Percentiles rank a stretch among this genome's conserved stretches.
Evolutionary conservation across 1,140 invertebrate genomes (phyloP).

Genomic region (Ips nitidus): DNA sequence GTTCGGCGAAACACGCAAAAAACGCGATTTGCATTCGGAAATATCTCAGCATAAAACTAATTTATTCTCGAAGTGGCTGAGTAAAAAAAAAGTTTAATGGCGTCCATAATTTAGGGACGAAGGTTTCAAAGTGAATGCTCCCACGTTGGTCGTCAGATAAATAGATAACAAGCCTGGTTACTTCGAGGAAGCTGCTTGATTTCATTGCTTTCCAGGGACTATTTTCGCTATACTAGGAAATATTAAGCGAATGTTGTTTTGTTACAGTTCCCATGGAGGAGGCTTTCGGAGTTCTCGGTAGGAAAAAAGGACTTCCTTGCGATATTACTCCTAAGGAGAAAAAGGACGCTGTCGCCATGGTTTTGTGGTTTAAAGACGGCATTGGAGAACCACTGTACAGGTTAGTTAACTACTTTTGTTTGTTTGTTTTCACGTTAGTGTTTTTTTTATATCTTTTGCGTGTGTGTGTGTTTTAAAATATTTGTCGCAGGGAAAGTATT

Average conservation of each 20-base stretch:
- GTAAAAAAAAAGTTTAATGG: conserved; percentile 32
- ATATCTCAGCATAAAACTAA: conserved; percentile 31
- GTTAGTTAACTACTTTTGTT: conserved; percentile 54
- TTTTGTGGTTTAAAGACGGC: conserved; percentile 83
- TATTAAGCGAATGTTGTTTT: conserved; percentile 2
- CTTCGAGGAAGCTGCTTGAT: conserved; percentile 31
- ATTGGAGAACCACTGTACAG: conserved; percentile 83
- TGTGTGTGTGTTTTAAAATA: background rate
- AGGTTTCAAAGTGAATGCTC: conserved; percentile 28
- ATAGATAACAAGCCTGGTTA: conserved; percentile 34
- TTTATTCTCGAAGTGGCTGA: conserved; percentile 30
- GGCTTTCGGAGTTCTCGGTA: conserved; percentile 76
- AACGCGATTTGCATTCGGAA: conserved; percentile 33
- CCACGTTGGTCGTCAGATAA: conserved; percentile 28
- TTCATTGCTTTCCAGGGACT: conserved; percentile 23
- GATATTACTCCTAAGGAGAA: conserved; percentile 75
- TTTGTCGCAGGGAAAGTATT: no score
- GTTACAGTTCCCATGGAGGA: conserved; percentile 75
- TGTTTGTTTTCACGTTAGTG: background rate
- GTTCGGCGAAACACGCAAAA: conserved; percentile 25
- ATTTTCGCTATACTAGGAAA: conserved; percentile 10
- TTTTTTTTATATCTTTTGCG: background rate
- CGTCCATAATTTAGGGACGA: conserved; percentile 20
- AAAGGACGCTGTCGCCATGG: conserved; percentile 81
- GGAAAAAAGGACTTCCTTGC: conserved; percentile 77